Base-by-base conservation (phyloP, 2,888 invertebrate species). In the Acanthopleura granulata region DNA sequence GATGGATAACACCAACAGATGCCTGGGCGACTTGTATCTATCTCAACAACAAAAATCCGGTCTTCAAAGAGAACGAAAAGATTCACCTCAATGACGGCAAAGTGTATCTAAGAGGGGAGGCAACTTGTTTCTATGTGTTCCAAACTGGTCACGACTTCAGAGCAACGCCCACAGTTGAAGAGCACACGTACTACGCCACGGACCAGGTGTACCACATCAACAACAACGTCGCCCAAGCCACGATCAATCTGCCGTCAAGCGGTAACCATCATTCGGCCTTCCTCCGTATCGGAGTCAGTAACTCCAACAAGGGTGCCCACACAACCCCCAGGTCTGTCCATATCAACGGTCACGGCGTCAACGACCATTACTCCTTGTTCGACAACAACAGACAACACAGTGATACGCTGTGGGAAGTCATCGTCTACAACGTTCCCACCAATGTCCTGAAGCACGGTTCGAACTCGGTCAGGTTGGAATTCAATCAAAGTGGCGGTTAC, bases 81-180 rank as follows among this genome's bases (percentile, higher is more conserved):
- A 0, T 71, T 14, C 74, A 74, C 30, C 50, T 70, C 14, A 50
- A n/a, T 16, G 40, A 71, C 16, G n/a, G 49, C 0, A n/a, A 40
- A 16, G 70, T 74, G 14, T 51, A 50, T 14, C 15, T 74, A 27
- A 69, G 27, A 0, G n/a, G 51, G 12, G 74, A 74, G n/a, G 11
- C 30, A 16, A 70, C 57, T 25, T 74, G 74, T n/a, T 51, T 74
- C 49, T 74, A 61, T 27, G n/a, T 15, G 0, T 74, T 74, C 57
- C 30, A 57, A 12, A n/a, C 74, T 0, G 49, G 50, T 14, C 29
- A 66, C 66, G 25, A 66, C 29, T 66, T 66, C 25, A 27, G 66
- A 16, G 14, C 4, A 25, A 27, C 29, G 3, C 66, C 66, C 4
- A 66, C 66, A 27, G 25, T 66, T 14, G 16, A 66, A 27, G 22